A percentile compares a stretch with the other conserved stretches of the same genome.
Conservation (phyloP, 2,797 vertebrate species). For the Sebastes wilsoni region DNA sequence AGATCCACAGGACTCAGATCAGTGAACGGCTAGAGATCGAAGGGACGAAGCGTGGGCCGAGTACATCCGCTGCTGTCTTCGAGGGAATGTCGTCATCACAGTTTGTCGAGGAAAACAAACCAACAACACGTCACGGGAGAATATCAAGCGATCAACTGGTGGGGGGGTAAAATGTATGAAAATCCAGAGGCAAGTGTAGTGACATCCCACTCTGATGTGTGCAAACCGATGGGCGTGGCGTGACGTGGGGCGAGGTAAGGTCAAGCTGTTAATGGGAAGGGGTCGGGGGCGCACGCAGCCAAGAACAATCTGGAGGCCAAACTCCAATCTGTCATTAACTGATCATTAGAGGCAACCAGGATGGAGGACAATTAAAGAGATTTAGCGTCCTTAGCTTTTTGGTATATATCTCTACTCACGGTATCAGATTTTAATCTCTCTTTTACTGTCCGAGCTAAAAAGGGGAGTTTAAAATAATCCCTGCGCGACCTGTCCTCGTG, state of each 20-base stretch:
- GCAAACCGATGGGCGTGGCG: not conserved
- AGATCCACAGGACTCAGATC: slow-evolving; percentile 82
- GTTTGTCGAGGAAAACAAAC: slow-evolving; percentile 19
- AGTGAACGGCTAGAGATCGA: slow-evolving; percentile 66
- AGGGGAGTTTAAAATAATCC: slow-evolving; percentile 8
- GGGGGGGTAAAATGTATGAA: not conserved
- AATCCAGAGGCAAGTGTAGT: slow-evolving; percentile 4
- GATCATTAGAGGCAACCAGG: not conserved
- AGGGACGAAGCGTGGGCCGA: slow-evolving; percentile 30
- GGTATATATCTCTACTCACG: not conserved
- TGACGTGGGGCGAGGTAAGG: slow-evolving; percentile 1
- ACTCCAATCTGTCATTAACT: slow-evolving; percentile 5
- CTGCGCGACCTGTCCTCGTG: not conserved
- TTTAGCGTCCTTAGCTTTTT: not conserved
- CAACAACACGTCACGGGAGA: not conserved
- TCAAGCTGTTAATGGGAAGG: slow-evolving; percentile 21
- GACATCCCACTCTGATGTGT: slow-evolving; percentile 19
- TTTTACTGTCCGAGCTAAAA: not conserved
- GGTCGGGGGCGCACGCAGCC: not conserved
- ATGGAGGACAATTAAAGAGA: not conserved
- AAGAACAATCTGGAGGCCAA: slow-evolving; percentile 16
- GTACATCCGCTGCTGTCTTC: slow-evolving; percentile 64
- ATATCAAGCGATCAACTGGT: slow-evolving; percentile 4
- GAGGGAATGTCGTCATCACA: slow-evolving; percentile 36
- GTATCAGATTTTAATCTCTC: not conserved